phyloP scores from a whole-genome alignment of 1,140 invertebrate species.

The Sesamia nonagrioides region DNA sequence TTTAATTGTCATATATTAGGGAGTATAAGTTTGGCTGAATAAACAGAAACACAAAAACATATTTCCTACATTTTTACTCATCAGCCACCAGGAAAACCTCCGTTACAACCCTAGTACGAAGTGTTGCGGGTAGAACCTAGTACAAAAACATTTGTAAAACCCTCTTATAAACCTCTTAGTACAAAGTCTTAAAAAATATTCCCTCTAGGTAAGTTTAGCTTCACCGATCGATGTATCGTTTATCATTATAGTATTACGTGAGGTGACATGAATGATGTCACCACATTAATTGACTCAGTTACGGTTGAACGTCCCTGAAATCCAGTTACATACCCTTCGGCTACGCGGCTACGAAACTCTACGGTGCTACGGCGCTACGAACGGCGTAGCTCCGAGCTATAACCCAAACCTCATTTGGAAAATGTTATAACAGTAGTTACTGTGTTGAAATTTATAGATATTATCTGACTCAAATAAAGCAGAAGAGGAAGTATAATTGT shows the following conservation, averaged over 20 bases:
- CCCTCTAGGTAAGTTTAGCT: too few species aligned
- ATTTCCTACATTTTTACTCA: too few species aligned
- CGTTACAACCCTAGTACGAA: too few species aligned
- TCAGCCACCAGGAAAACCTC: too few species aligned
- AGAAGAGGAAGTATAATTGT: background rate
- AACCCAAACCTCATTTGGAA: conserved; percentile 20
- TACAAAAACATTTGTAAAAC: too few species aligned
- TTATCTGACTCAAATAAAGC: background rate
- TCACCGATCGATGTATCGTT: conserved; percentile 24
- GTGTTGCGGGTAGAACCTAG: too few species aligned
- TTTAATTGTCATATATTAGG: too few species aligned
- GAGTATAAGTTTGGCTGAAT: too few species aligned
- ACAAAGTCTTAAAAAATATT: too few species aligned
- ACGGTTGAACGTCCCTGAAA: conserved; percentile 43
- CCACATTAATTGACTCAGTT: conserved; percentile 42
- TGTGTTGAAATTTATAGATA: background rate
- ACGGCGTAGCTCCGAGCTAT: conserved; percentile 25
- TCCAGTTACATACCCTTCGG: conserved; percentile 37
- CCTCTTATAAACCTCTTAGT: too few species aligned
- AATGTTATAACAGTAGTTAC: conserved; percentile 18
- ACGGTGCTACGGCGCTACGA: conserved; percentile 16
- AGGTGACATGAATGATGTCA: conserved; percentile 26
- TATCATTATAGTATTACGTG: conserved; percentile 26
- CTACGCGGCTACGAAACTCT: conserved; percentile 34
- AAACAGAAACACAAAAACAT: too few species aligned